These are phyloP conservation scores for Clusia tigrina DNA, from an alignment of 2,888 invertebrate species.

Conservation along the genomic window DNA sequence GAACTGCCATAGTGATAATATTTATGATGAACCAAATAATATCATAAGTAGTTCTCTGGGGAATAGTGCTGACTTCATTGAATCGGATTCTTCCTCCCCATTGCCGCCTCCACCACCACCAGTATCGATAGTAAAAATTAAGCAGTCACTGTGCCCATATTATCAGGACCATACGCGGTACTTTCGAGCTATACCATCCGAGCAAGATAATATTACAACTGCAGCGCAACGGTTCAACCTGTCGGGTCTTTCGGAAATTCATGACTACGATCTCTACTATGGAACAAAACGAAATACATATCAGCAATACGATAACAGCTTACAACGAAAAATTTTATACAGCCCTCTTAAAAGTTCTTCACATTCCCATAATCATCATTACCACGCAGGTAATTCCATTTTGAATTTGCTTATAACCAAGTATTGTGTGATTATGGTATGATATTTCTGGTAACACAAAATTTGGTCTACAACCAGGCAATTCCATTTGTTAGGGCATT, in stretches of 20 bases:
- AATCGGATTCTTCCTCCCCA: slow-evolving; percentile 53
- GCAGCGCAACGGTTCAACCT: slow-evolving; percentile 57
- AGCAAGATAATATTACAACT: slow-evolving; percentile 58
- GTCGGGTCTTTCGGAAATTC: slow-evolving; percentile 59
- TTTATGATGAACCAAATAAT: slow-evolving; percentile 64
- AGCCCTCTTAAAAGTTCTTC: slow-evolving; percentile 61
- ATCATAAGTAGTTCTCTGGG: slow-evolving; percentile 57
- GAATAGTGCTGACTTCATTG: slow-evolving; percentile 56
- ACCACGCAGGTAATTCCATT: slow-evolving; percentile 44
- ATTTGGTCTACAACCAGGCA: too few species aligned
- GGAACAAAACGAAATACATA: slow-evolving; percentile 51
- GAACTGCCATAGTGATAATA: slow-evolving; percentile 61
- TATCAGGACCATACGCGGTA: slow-evolving; percentile 61
- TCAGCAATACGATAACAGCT: slow-evolving; percentile 44
- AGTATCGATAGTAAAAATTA: slow-evolving; percentile 52
- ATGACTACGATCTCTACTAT: slow-evolving; percentile 63
- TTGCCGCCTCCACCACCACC: slow-evolving; percentile 54
- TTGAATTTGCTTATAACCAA: too few species aligned
- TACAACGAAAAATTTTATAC: slow-evolving; percentile 58
- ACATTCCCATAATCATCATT: slow-evolving; percentile 55
- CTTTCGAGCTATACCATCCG: slow-evolving; percentile 60
- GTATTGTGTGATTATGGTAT: too few species aligned
- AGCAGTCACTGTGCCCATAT: slow-evolving; percentile 56
- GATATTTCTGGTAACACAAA: too few species aligned
- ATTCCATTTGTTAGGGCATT: too few species aligned